Base-by-base conservation (phyloP, 2,797 vertebrate species). In the Novumbra hubbsi region DNA sequence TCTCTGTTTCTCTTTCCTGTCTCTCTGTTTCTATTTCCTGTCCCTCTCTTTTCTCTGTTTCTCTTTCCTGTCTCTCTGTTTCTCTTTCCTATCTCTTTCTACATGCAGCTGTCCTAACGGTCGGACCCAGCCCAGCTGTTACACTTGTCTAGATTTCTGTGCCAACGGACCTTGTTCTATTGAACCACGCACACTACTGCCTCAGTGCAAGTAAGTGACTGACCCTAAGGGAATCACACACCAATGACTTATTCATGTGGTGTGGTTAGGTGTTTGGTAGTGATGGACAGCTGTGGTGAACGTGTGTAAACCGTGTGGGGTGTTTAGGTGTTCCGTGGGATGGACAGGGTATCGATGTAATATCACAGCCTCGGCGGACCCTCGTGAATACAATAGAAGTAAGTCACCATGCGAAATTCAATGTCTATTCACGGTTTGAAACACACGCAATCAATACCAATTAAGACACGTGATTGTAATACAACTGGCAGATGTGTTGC, bases 161-260 rank as follows among this genome's bases (percentile, higher is more conserved):
- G 74, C 87, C 0, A 94, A 95, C 0, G 96, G 96, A 1, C 94
- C 94, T 62, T 98, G 97, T 79, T 91, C 94, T 70, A 91, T 97
- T 73, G 92, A 96, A 12, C 86, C 85, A 73, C 91, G 89, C 77
- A 94, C 95, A 0, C 91, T 93, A 85, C 95, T 97, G 78, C 97
- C 96, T 0, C 92, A 96, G 81, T 98, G 97, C 95, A 96, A 93
- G 96, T 98, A 92, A 95, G 94, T 75, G 19, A 15, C 82, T n/a
- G n/a, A 17, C 30, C 30, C 28, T 17, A 32, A 11, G 64, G 52
- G 3, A 30, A 1, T 15, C 4, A 19, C 1, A 70, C 17, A 16
- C 27, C 5, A 38, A 38, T 38, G 1, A 38, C 5, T 30, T 49
- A 21, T 30, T 2, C 27, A 38, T 45, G 4, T 45, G 6, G 30